These are phyloP conservation scores for Ligdia adustata DNA, from an alignment of 2,888 invertebrate genomes.

Conservation along the genomic window DNA sequence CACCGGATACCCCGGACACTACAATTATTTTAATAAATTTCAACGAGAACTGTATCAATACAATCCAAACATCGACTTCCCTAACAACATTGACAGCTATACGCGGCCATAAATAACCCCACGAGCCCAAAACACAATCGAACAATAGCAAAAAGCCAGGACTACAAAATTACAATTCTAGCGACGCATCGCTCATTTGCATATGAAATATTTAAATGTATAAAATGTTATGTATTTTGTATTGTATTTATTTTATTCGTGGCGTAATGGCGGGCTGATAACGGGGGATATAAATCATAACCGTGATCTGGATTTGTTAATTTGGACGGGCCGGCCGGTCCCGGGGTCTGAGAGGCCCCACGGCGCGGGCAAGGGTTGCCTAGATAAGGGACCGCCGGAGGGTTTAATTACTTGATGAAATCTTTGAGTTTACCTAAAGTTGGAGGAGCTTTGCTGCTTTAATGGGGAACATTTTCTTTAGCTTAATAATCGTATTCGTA, in stretches of 20 bases:
- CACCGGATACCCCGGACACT: background rate
- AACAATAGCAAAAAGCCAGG: constrained; percentile 32
- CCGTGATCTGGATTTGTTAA: constrained; percentile 75
- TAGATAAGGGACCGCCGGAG: constrained; percentile 11
- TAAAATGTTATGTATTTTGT: constrained; percentile 23
- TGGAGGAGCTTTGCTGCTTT: background rate
- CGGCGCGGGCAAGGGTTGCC: constrained; percentile 50
- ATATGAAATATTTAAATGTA: constrained; percentile 29
- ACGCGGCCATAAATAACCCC: constrained; percentile 21
- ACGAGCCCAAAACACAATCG: constrained; percentile 23
- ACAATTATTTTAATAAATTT: constrained; percentile 3
- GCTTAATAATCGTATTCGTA: too few relatives aligned
- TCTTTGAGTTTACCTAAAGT: constrained; percentile 10
- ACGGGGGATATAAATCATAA: constrained; percentile 72
- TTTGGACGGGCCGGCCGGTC: constrained; percentile 39
- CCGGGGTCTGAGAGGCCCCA: constrained; percentile 16
- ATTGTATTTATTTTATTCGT: constrained; percentile 29
- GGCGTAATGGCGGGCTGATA: constrained; percentile 53
- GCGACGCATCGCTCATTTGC: constrained; percentile 37
- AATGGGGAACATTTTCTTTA: too few relatives aligned
- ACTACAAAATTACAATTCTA: constrained; percentile 33
- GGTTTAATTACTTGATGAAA: constrained; percentile 21
- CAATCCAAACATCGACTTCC: constrained; percentile 11
- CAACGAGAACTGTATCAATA: constrained; percentile 5
- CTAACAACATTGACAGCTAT: constrained; percentile 14